Evolutionary conservation across 2,888 invertebrate genomes (phyloP), one percentile per base, ranked within the genome.

Genomic region (Caenorhabditis sp.): DNA sequence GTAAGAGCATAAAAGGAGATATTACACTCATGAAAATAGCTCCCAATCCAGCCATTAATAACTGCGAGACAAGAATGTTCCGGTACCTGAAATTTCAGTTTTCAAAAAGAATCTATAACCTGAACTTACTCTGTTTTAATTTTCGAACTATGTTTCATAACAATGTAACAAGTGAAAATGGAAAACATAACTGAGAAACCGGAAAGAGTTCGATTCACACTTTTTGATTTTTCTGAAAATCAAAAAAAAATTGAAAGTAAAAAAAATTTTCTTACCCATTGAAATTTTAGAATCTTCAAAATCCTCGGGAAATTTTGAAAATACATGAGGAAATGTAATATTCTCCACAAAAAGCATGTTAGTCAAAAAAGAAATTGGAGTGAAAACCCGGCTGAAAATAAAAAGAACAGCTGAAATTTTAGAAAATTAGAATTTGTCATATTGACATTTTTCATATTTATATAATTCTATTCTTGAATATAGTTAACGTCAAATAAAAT

Each of bases 91-190:
- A 60, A 7, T 31, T 31, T 31, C 10, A 7, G 31, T 31, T 4
- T 31, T 31, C 31, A 23, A 12, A 53, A 4, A n/a, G n/a, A n/a
- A n/a, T n/a, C n/a, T n/a, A n/a, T n/a, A n/a, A n/a, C n/a, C n/a
- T n/a, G n/a, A n/a, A 26, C 66, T 36, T 52, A 70, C 70, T 70
- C 70, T 27, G 49, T 25, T 49, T 70, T 66, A 7, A 70, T 43
- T 38, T 60, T 49, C 3, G 61, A 57, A 25, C 70, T 66, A 7
- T 54, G 53, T 38, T 66, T 66, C 31, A 26, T 57, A 1, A 70
- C 66, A 20, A 70, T 63, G 2, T 66, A 17, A 17, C 66, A 26
- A 0, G 70, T 70, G 17, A 70, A 25, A 56, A 66, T 49, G 12
- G 66, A 27, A 1, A 58, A 63, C 4, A 54, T n/a, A 23, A 52